phyloP scores from a whole-genome alignment of 1,140 invertebrate species.

The Carposina sasakii region DNA sequence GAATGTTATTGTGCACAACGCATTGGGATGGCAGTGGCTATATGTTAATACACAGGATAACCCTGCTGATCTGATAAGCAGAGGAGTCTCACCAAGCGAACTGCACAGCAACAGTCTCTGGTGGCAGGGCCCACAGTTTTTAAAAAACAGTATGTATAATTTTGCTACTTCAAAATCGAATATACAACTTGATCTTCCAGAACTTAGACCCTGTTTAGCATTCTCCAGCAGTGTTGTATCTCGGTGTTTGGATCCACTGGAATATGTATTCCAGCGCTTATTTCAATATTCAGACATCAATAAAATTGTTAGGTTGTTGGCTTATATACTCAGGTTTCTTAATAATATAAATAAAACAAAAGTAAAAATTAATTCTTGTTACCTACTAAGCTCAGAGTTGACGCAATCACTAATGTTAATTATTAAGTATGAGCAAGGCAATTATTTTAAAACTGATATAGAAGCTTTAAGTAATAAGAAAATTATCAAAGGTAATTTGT shows the following conservation, averaged over 20 bases:
- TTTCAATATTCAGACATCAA: slow-evolving; percentile 1
- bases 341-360: not conserved
- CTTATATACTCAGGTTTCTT: slow-evolving; percentile 1
- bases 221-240: not conserved
- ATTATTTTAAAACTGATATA: not conserved
- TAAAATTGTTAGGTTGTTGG: slow-evolving; percentile 1
- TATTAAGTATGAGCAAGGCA: slow-evolving; percentile 2
- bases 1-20: no score
- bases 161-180: not conserved
- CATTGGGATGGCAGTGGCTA: no score
- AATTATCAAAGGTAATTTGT: slow-evolving; percentile 4
- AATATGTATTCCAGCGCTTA: not conserved
- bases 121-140: slow-evolving; percentile 4
- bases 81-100: slow-evolving; percentile 1
- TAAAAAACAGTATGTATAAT: not conserved
- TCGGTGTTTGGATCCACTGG: not conserved
- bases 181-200: not conserved
- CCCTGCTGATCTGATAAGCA: slow-evolving; percentile 4
- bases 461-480: not conserved
- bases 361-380: not conserved
- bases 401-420: not conserved
- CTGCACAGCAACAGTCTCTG: not conserved
- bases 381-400: not conserved
- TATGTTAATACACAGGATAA: no score
- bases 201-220: not conserved